Percentiles rank a stretch among this genome's conserved stretches.
These are phyloP conservation scores for Oegoconia quadripuncta DNA, from an alignment of 2,888 invertebrate species.

Conservation along the genomic window DNA sequence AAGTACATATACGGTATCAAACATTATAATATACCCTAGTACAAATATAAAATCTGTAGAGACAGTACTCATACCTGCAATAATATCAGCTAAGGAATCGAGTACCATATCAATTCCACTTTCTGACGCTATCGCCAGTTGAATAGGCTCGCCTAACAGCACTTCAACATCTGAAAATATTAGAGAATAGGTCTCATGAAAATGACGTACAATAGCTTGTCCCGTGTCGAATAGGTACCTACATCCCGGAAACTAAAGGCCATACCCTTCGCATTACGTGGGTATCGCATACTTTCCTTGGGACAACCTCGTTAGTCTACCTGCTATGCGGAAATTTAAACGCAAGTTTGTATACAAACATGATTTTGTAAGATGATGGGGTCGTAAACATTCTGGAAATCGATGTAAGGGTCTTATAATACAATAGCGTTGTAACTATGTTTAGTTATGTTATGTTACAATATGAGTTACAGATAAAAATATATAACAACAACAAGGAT, in stretches of 20 bases:
- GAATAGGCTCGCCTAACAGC: slow-evolving; percentile 87
- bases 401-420: no score
- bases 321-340: not conserved
- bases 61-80: slow-evolving; percentile 77
- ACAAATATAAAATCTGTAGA: no score
- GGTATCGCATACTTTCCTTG: slow-evolving; percentile 16
- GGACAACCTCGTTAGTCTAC: slow-evolving; percentile 20
- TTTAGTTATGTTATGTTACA: no score
- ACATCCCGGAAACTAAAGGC: slow-evolving; percentile 23
- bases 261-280: slow-evolving; percentile 22
- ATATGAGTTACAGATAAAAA: no score
- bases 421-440: no score
- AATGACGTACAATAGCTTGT: not conserved
- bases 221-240: slow-evolving; percentile 19
- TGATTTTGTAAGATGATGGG: slow-evolving; percentile 1
- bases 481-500: no score
- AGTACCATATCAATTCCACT: slow-evolving; percentile 88
- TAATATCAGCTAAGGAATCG: slow-evolving; percentile 84
- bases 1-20: no score
- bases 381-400: no score
- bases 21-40: no score
- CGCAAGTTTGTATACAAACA: not conserved
- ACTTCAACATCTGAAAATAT: slow-evolving; percentile 84
- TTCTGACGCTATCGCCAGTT: slow-evolving; percentile 84
- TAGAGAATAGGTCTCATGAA: no score